A percentile compares a stretch with the other conserved stretches of the same genome.
Evolutionary conservation across 2,113 vertebrate genomes (phyloP).

Genomic region (Caloenas nicobarica): DNA sequence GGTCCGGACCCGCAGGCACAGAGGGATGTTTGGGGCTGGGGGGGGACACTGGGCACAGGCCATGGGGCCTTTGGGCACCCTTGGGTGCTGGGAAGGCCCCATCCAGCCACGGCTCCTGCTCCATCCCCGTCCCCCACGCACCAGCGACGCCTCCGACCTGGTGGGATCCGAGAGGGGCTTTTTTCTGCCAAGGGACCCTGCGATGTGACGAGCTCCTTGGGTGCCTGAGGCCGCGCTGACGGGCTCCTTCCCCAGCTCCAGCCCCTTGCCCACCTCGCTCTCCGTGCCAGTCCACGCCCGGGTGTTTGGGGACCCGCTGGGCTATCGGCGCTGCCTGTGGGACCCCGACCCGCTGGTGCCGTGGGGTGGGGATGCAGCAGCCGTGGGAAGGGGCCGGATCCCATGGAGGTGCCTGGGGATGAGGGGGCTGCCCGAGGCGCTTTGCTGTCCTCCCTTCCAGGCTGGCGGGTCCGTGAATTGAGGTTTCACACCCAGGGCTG

Average conservation of each 20-base stretch:
- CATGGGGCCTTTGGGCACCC: neutral
- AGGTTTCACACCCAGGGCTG: neutral
- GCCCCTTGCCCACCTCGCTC: neutral
- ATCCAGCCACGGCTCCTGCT: neutral
- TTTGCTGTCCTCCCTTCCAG: neutral
- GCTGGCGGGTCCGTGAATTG: neutral
- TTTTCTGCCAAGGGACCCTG: neutral
- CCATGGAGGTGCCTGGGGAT: neutral
- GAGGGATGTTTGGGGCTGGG: too few relatives aligned
- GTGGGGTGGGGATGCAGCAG: fast-evolving
- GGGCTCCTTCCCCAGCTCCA: neutral
- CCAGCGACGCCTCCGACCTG: fast-evolving
- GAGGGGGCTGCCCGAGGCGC: neutral
- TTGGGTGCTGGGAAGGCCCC: neutral
- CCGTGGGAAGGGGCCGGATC: neutral
- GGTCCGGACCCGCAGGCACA: fast-evolving
- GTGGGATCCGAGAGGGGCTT: neutral
- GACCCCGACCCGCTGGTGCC: fast-evolving
- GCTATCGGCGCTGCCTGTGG: fast-evolving
- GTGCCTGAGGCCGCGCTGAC: fast-evolving
- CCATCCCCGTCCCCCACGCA: neutral
- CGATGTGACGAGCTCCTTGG: neutral
- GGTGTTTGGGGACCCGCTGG: fast-evolving
- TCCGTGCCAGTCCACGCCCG: neutral
- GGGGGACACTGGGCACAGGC: neutral